A percentile compares a stretch with the other conserved stretches of the same genome.
These are phyloP conservation scores for Mesocentrotus franciscanus DNA, from an alignment of 53 echinoderm and acorn worm species.

Conservation along the genomic window DNA sequence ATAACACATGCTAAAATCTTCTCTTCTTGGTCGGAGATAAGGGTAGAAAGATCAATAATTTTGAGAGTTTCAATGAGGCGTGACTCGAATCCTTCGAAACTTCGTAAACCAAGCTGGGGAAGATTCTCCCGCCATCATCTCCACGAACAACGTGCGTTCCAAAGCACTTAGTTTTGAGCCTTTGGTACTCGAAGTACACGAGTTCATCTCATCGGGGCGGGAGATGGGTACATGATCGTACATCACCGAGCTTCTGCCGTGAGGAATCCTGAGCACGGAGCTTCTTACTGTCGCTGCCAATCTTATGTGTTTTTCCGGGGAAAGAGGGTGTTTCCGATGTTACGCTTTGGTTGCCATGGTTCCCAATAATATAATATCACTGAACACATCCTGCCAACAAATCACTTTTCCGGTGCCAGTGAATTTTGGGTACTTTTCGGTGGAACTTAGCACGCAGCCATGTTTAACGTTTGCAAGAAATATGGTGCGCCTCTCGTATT, in stretches of 20 bases:
- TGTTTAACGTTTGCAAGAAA: too few species aligned
- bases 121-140: background rate
- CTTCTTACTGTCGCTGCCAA: background rate
- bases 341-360: too few species aligned
- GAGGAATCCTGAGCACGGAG: background rate
- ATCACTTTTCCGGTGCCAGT: too few species aligned
- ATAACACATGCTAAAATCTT: background rate
- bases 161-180: background rate
- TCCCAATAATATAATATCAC: too few species aligned
- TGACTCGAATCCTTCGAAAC: background rate
- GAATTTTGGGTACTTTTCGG: too few species aligned
- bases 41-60: background rate
- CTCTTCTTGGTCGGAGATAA: background rate
- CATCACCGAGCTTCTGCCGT: background rate
- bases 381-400: too few species aligned
- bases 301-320: background rate
- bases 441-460: too few species aligned
- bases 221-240: slow-evolving; percentile 19
- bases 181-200: background rate
- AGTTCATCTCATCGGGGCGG: slow-evolving; percentile 5
- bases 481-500: too few species aligned
- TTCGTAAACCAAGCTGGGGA: background rate
- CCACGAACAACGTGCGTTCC: background rate
- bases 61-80: background rate
- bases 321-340: too few species aligned